Evolutionary conservation across 2,888 invertebrate genomes (phyloP).

Genomic region (Drosophila eohydei): DNA sequence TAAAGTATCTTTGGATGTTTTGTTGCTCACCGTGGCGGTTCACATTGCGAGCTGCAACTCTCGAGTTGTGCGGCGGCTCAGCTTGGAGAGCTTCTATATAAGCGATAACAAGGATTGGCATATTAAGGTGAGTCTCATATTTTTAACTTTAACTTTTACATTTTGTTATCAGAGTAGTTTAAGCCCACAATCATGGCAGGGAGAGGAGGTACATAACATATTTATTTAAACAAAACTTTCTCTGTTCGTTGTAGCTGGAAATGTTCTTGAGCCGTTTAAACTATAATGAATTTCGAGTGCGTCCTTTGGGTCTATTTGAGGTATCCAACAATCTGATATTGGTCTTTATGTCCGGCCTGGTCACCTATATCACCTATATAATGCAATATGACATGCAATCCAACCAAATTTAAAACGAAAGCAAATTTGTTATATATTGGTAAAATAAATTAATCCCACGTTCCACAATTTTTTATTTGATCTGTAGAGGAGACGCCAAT

Average conservation of each 20-base stretch:
- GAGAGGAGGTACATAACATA: neutral
- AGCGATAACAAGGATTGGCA: constrained; percentile 48
- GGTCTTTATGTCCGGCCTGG: constrained; percentile 62
- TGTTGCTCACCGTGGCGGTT: constrained; percentile 59
- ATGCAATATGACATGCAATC: constrained; percentile 52
- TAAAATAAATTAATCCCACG: too few species aligned
- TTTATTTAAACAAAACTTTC: neutral
- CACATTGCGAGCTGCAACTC: constrained; percentile 54
- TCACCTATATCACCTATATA: constrained; percentile 68
- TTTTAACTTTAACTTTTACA: too few species aligned
- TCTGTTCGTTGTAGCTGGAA: constrained; percentile 57
- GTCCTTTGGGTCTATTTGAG: constrained; percentile 66
- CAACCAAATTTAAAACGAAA: neutral
- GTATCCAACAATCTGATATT: constrained; percentile 69
- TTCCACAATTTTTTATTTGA: too few species aligned
- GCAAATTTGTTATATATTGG: too few species aligned
- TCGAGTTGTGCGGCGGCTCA: constrained; percentile 39
- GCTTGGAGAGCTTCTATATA: constrained; percentile 59
- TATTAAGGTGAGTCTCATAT: constrained; percentile 43
- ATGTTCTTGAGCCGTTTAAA: constrained; percentile 62
- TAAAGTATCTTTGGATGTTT: constrained; percentile 45
- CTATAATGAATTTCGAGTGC: constrained; percentile 60
- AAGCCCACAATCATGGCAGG: too few species aligned
- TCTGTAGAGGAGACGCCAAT: too few species aligned
- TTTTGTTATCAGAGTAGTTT: too few species aligned